A percentile compares a stretch with the other conserved stretches of the same genome.
These are phyloP conservation scores for Brachyhypopomus gauderio DNA, from an alignment of 2,113 vertebrate genomes.

Conservation along the genomic window DNA sequence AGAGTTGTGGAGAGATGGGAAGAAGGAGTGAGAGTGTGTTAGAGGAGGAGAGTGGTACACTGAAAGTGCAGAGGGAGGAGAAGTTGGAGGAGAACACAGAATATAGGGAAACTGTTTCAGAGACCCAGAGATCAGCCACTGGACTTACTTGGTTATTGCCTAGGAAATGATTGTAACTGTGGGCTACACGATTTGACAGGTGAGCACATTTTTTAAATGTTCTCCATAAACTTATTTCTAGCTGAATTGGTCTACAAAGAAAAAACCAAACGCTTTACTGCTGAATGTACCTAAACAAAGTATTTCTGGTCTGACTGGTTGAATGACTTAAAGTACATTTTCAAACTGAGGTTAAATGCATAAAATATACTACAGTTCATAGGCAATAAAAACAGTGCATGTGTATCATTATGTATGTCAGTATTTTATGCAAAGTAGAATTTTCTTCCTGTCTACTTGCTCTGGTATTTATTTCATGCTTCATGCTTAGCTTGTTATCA, in stretches of 20 bases:
- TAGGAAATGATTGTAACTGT: neutral
- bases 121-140: constrained; percentile 4
- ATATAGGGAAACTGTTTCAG: neutral
- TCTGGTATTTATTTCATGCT: neutral
- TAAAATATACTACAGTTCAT: neutral
- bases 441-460: neutral
- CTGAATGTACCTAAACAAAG: neutral
- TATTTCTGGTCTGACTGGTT: neutral
- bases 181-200: constrained; percentile 5
- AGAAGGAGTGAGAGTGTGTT: constrained; percentile 5
- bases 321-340: neutral
- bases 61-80: constrained; percentile 10
- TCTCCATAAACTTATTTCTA: neutral
- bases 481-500: neutral
- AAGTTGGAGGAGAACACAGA: constrained; percentile 10
- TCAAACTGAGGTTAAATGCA: neutral
- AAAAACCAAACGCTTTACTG: neutral
- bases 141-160: neutral
- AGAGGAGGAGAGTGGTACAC: constrained; percentile 41
- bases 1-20: neutral
- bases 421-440: neutral
- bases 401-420: neutral
- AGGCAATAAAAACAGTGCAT: neutral
- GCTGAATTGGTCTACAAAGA: neutral
- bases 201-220: constrained; percentile 14